phyloP scores from a whole-genome alignment of 2,888 invertebrate species.

The Hedya salicella region DNA sequence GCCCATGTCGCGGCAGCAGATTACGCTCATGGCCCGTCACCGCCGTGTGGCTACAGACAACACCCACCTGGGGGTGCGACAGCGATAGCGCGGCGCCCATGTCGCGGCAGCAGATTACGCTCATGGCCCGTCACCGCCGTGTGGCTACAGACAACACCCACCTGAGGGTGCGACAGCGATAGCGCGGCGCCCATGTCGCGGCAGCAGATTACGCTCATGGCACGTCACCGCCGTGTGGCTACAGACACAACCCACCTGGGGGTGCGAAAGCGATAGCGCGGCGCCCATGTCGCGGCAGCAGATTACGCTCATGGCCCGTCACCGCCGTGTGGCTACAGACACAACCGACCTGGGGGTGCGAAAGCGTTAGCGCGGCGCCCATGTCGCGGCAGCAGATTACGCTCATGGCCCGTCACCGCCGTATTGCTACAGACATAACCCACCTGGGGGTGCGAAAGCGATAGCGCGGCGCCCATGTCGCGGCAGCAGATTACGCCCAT shows the following conservation, averaged over 20 bases:
- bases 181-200: no score
- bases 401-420: no score
- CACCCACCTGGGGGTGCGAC: no score
- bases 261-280: constrained; percentile 70
- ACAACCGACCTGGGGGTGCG: no score
- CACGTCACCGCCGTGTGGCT: constrained; percentile 29
- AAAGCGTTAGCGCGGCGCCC: no score
- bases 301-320: neutral
- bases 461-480: constrained; percentile 82
- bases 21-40: constrained; percentile 77
- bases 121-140: neutral
- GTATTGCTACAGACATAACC: neutral
- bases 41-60: constrained; percentile 49
- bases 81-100: no score
- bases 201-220: no score
- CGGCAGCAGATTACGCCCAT: constrained; percentile 82
- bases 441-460: constrained; percentile 65
- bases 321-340: no score
- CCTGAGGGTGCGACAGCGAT: no score
- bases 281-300: constrained; percentile 71
- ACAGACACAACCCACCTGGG: constrained; percentile 56
- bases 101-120: neutral
- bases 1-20: constrained; percentile 81
- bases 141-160: no score
- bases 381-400: no score